These are phyloP conservation scores for Autographa pulchrina DNA, from an alignment of 2,888 invertebrate species.

Conservation along the genomic window DNA sequence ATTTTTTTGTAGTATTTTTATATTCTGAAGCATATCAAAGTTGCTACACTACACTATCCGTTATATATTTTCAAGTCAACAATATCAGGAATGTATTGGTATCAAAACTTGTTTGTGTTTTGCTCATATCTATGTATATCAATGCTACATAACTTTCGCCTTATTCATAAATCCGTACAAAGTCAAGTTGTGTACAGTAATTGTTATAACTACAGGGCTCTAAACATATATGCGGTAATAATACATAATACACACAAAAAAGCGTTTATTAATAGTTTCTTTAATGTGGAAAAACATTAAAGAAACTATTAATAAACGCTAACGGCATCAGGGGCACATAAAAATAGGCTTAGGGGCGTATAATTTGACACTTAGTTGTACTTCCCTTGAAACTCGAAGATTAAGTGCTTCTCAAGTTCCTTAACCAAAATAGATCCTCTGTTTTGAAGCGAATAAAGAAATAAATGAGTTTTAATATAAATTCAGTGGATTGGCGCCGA, in stretches of 20 bases:
- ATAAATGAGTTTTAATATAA: slow-evolving; percentile 52
- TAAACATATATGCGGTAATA: background rate
- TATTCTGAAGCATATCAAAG: too few relatives aligned
- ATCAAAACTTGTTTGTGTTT: too few relatives aligned
- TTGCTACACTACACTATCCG: too few relatives aligned
- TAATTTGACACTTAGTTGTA: slow-evolving; percentile 17
- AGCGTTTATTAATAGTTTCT: too few relatives aligned
- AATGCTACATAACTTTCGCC: too few relatives aligned
- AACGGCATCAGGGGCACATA: slow-evolving; percentile 30
- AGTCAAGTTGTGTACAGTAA: too few relatives aligned
- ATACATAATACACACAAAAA: slow-evolving; percentile 16
- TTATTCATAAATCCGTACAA: too few relatives aligned
- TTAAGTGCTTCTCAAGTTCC: slow-evolving; percentile 34
- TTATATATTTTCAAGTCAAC: too few relatives aligned
- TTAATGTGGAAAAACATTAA: slow-evolving; percentile 45
- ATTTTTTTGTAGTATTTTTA: too few relatives aligned
- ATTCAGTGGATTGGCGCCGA: slow-evolving; percentile 33
- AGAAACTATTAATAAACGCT: slow-evolving; percentile 52
- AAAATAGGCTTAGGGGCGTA: slow-evolving; percentile 36
- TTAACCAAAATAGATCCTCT: slow-evolving; percentile 43
- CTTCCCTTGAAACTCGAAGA: slow-evolving; percentile 35
- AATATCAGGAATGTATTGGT: too few relatives aligned
- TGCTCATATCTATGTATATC: too few relatives aligned
- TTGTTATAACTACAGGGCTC: too few relatives aligned
- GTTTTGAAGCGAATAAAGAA: slow-evolving; percentile 27